Evolutionary conservation across 2,113 vertebrate genomes (phyloP), one percentile per base, ranked within the genome.

Genomic region (Aegithalos caudatus): DNA sequence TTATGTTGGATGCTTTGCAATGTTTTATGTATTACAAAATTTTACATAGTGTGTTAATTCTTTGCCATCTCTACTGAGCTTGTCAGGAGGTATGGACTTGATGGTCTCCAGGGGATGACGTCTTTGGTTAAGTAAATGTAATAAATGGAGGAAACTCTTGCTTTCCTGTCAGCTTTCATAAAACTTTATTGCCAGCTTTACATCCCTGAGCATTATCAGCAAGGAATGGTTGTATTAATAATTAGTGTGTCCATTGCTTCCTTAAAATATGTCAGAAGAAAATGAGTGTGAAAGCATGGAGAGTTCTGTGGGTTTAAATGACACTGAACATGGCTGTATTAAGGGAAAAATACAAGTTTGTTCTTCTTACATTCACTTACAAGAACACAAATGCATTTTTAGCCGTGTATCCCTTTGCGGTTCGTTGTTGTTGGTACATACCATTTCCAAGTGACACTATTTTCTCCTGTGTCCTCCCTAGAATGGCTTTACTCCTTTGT

Each of bases 401-500:
- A 56, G 14, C 35, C 1, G 0, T 24, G 3, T 53, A 7, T 71
- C 72, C 86, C 21, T 44, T 61, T 78, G 37, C 14, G 16, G 11
- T 74, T 94, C 11, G 0, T 33, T 78, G 5, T 11, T 45, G 11
- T 17, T 56, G 12, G 9, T 33, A 7, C 45, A 6, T 58, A 38
- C 31, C 0, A 1, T 42, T 74, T 79, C 17, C 33, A 79, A 2
- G 5, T 47, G 20, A 51, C 25, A 20, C 1, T 56, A 0, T 82
- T 86, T 44, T 78, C 33, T 94, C 6, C 27, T 79, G 38, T 84
- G 31, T 81, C 24, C 53, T 57, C n/a, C 81, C 40, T 78, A 99
- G 99, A 99, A 99, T 98, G 99, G 99, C 86, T 99, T 99, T 95
- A 99, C 99, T 84, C 99, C 99, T 25, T 97, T 99, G 60, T 99